phyloP scores from a whole-genome alignment of 2,113 vertebrate genomes.

The Indri indri region DNA sequence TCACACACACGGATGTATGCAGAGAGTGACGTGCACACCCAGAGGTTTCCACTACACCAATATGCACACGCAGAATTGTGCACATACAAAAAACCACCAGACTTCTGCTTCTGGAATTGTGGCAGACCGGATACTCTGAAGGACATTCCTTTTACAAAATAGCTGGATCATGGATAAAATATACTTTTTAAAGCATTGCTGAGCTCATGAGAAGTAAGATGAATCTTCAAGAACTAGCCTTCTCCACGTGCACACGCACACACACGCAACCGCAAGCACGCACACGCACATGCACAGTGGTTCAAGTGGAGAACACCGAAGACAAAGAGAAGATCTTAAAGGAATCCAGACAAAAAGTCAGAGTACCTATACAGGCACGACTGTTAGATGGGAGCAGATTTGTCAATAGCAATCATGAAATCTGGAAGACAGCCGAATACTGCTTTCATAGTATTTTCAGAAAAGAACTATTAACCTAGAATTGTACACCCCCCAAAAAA shows the following conservation, averaged over 20 bases:
- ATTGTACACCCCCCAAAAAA: background rate
- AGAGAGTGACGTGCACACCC: accelerated
- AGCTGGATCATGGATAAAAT: background rate
- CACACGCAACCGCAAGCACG: no score
- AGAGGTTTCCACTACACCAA: background rate
- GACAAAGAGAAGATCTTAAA: background rate
- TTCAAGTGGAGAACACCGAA: background rate
- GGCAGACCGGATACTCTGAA: background rate
- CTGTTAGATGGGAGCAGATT: background rate
- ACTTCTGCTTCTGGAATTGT: background rate
- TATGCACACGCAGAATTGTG: background rate
- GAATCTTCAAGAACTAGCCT: background rate
- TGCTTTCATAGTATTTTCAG: background rate
- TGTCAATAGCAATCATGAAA: background rate
- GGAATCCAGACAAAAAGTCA: background rate
- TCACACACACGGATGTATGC: accelerated
- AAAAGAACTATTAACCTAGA: background rate
- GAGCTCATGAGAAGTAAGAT: background rate
- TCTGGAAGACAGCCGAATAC: background rate
- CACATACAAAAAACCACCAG: background rate
- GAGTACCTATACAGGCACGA: background rate
- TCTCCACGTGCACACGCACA: background rate
- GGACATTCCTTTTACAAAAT: background rate
- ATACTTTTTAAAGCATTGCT: background rate
- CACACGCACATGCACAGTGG: no score